These are phyloP conservation scores for Tangara arthus DNA, from an alignment of 2,797 vertebrate species.

Conservation along the genomic window DNA sequence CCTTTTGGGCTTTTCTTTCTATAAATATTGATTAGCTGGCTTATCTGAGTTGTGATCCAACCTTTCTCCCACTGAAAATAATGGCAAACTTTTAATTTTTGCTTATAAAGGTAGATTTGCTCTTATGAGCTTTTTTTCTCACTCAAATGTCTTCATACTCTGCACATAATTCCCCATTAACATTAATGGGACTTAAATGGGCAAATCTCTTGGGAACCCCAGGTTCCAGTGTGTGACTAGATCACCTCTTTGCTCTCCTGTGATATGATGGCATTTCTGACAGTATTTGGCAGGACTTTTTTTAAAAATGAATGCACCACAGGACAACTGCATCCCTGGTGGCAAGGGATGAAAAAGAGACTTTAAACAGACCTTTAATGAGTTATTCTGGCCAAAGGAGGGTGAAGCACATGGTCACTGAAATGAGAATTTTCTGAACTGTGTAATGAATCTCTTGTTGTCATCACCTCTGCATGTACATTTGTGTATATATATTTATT, in stretches of 20 bases:
- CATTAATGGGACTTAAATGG: neutral
- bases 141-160: neutral
- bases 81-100: neutral
- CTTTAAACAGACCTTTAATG: neutral
- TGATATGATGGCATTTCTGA: neutral
- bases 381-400: neutral
- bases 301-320: neutral
- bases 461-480: neutral
- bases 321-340: neutral
- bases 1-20: neutral
- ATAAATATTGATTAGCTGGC: neutral
- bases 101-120: rapidly evolving
- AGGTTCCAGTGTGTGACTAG: neutral
- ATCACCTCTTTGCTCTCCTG: neutral
- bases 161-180: neutral
- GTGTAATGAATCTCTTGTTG: neutral
- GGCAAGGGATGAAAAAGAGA: neutral
- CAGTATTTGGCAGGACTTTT: neutral
- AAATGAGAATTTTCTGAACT: conserved; percentile 1
- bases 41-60: neutral
- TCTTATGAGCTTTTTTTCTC: neutral
- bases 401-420: neutral
- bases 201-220: neutral
- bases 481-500: neutral
- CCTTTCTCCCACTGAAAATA: neutral